A percentile compares a stretch with the other conserved stretches of the same genome.
These are phyloP conservation scores for Mesocricetus auratus DNA, from an alignment of 2,113 vertebrate genomes.

Conservation along the genomic window DNA sequence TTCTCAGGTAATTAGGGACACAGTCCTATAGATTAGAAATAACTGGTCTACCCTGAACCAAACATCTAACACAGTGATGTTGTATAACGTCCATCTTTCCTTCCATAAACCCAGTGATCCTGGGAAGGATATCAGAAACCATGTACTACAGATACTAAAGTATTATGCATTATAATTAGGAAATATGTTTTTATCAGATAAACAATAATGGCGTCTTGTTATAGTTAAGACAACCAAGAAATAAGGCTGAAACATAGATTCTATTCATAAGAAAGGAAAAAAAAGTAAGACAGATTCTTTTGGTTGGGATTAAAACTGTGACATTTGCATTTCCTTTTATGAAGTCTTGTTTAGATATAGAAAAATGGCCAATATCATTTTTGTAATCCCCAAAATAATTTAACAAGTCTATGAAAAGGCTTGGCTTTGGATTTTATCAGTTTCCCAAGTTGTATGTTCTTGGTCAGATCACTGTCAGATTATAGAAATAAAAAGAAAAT, in stretches of 20 bases:
- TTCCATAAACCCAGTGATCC: not conserved
- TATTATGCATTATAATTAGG: not conserved
- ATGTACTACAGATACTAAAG: not conserved
- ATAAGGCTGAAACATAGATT: not conserved
- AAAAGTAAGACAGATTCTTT: not conserved
- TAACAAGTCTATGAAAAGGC: not conserved
- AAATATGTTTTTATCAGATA: not conserved
- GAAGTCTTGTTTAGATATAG: not conserved
- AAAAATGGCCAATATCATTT: not conserved
- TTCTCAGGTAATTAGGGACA: not conserved
- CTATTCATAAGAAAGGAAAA: not conserved
- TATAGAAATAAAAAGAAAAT: not conserved
- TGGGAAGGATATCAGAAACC: not conserved
- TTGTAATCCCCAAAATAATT: not conserved
- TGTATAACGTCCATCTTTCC: not conserved
- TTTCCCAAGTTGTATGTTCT: not conserved
- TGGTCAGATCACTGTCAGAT: not conserved
- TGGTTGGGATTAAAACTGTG: not conserved
- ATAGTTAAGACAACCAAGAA: not conserved
- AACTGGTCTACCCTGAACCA: not conserved
- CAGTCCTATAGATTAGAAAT: not conserved
- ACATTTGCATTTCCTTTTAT: not conserved
- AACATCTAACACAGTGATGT: not conserved
- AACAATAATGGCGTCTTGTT: not conserved
- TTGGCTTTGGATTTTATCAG: not conserved